Evolutionary conservation across 2,888 invertebrate genomes (phyloP).

Genomic region (Philereme vetulata): DNA sequence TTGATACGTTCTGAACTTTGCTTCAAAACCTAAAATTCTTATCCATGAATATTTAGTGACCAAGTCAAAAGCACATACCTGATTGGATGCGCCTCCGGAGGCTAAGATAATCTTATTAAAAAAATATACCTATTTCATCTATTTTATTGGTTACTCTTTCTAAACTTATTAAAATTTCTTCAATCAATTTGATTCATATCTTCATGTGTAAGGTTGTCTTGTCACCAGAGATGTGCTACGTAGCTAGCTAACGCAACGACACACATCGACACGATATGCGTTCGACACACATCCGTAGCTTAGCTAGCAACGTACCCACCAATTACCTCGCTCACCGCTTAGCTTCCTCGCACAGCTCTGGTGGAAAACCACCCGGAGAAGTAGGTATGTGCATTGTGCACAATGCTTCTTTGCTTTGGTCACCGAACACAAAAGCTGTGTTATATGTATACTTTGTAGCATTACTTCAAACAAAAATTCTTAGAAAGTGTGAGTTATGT

Average conservation of each 20-base stretch:
- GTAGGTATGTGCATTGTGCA: constrained; percentile 4
- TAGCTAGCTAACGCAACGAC: no score
- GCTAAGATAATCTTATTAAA: constrained; percentile 2
- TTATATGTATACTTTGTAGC: constrained; percentile 11
- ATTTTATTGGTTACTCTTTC: neutral
- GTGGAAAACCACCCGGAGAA: no score
- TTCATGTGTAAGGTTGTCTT: constrained; percentile 22
- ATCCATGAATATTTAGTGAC: neutral
- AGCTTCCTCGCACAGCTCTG: no score
- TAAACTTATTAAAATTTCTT: constrained; percentile 4
- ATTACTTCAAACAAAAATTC: constrained; percentile 33
- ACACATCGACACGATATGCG: no score
- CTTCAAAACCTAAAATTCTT: neutral
- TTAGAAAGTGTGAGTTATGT: constrained; percentile 29
- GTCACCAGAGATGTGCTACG: no score
- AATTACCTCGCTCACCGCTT: no score
- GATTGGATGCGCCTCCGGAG: constrained; percentile 1
- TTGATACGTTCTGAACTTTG: constrained; percentile 1
- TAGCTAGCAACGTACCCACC: no score
- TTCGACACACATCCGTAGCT: no score
- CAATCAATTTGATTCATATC: constrained; percentile 14
- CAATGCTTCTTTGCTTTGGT: constrained; percentile 35
- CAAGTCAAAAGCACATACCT: constrained; percentile 6
- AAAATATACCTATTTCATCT: constrained; percentile 1
- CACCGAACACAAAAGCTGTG: constrained; percentile 29